Evolutionary conservation across 92 coral and sea anemone species (phyloP), one percentile per base, ranked within the genome.

Genomic region (Parazoanthus atlanticus): DNA sequence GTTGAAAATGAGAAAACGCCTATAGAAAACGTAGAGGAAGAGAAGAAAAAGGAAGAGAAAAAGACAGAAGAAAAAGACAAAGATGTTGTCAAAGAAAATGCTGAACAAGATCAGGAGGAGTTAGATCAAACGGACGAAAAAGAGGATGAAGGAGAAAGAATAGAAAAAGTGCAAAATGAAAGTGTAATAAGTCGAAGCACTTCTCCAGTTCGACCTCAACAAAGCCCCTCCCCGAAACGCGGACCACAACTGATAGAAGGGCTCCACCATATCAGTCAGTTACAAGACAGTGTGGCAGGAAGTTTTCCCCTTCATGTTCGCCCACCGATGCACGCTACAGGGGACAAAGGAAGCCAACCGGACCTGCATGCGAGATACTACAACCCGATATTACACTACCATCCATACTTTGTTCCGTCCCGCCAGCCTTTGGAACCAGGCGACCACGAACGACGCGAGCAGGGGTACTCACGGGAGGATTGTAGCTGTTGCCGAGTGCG

Each of bases 401-500:
- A 84, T 40, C 87, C 87, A 6, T 84, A 84, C 43, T 41, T 84
- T 16, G 65, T 84, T 58, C 78, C 87, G n/a, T 71, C 87, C 38
- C 41, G 78, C 6, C 87, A 31, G 13, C n/a, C 52, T 1, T 17
- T 46, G 77, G 87, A 74, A 6, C 78, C 78, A 0, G 78, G 64
- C 21, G 74, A 31, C 13, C 78, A 71, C 29, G 78, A 84, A 34
- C 29, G 78, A 30, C 58, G 76, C 41, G 87, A 84, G 65, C 78
- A 26, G 65, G 64, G 58, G 40, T 84, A 84, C 79, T 28, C 87
- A 40, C 87, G 87, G 65, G 78, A 71, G n/a, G 28, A 30, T 29
- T 85, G 93, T 58, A 78, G 47, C 77, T 89, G 90, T 38, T 89
- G 92, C 56, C 86, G 78, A 29, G 86, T 80, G 1, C 54, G 77